A percentile compares a stretch with the other conserved stretches of the same genome.
phyloP scores from a whole-genome alignment of 2,888 invertebrate genomes.

The Resseliella maxima region DNA sequence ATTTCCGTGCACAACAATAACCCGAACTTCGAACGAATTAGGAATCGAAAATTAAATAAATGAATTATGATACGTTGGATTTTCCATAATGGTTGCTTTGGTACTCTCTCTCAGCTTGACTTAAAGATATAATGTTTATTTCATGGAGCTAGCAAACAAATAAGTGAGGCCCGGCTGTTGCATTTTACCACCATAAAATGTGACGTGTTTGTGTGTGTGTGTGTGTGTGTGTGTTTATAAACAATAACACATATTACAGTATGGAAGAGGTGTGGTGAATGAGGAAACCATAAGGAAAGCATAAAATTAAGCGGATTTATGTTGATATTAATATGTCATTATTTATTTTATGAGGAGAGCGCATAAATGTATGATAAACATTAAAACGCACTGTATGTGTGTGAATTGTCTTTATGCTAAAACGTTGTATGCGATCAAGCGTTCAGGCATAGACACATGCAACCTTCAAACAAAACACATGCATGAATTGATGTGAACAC shows the following conservation, averaged over 20 bases:
- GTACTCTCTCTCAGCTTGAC: neutral
- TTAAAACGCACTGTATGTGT: neutral
- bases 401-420: neutral
- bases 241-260: neutral
- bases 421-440: neutral
- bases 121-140: neutral
- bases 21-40: neutral
- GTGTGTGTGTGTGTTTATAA: too few species aligned
- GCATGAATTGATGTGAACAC: conserved; percentile 3
- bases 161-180: neutral
- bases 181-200: neutral
- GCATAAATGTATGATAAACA: neutral
- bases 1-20: conserved; percentile 1
- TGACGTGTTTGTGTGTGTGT: neutral
- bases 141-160: neutral
- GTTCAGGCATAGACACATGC: neutral
- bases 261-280: neutral
- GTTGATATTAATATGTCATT: conserved; percentile 47
- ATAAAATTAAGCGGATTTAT: conserved; percentile 51
- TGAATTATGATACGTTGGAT: conserved; percentile 43
- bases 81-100: neutral
- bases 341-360: neutral
- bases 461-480: neutral
- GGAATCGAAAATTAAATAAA: conserved; percentile 41
- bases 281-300: conserved; percentile 50